Conservation (phyloP, 2,113 vertebrate species). For the Embiotoca jacksoni region DNA sequence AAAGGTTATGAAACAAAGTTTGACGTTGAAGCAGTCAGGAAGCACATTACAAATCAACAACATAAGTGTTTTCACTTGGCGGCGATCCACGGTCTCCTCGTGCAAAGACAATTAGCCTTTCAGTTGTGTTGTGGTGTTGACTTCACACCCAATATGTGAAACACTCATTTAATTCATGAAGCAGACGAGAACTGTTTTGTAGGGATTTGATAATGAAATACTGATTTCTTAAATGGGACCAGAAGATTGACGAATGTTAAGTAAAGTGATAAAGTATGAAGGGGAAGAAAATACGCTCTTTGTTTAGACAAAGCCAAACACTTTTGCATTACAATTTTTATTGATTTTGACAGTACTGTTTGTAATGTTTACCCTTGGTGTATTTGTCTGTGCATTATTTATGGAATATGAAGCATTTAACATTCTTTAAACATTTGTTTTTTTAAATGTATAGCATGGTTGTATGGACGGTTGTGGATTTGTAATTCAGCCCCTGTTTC, state of each 20-base stretch:
- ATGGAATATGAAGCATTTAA: conserved; percentile 36
- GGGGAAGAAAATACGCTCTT: neutral
- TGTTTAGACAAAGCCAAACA: neutral
- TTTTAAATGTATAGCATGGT: conserved; percentile 12
- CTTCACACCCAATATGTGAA: neutral
- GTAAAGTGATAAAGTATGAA: neutral
- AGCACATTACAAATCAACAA: neutral
- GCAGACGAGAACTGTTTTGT: neutral
- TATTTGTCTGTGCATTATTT: conserved; percentile 49
- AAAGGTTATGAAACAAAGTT: neutral
- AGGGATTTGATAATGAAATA: neutral
- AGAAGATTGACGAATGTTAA: conserved; percentile 5
- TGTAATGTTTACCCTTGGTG: conserved; percentile 18
- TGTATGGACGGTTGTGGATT: conserved; percentile 23
- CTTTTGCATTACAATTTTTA: neutral
- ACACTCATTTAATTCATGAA: neutral
- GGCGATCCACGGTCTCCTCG: neutral
- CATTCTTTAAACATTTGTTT: conserved; percentile 33
- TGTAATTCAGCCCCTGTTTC: conserved; percentile 25
- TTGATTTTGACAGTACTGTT: conserved; percentile 20
- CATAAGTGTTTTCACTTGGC: neutral
- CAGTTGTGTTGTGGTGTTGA: neutral
- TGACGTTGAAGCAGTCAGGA: no score
- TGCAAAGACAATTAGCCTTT: neutral
- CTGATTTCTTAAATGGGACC: conserved; percentile 44